Base-by-base conservation (phyloP, 2,113 vertebrate species). In the Mirza zaza region DNA sequence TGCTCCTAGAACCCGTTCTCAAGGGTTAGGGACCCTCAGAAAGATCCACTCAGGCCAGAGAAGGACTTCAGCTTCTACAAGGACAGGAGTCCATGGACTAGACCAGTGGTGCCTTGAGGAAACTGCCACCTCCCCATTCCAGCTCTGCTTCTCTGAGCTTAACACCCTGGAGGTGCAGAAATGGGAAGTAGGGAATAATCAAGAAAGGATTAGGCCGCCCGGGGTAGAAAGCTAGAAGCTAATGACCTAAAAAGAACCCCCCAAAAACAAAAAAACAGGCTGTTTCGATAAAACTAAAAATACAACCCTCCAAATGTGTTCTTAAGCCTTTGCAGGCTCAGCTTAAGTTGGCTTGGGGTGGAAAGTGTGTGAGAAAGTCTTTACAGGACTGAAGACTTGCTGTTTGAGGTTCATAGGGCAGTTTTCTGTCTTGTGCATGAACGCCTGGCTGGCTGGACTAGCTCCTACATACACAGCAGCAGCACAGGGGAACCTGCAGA, bases 241-340 rank as follows among this genome's bases (percentile, higher is more conserved):
- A 95, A 90, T 25, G 75, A 89, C 57, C 50, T 95, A 86, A 96
- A 94, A 57, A 57, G 52, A 57, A 57, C 55, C 13, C 50, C 17
- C 52, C 6, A 18, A 55, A 55, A 55, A 55, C 4, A 5, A 65
- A 45, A 39, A 42, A 86, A 91, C 23, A 67, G 17, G 20, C 79
- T 67, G 91, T 83, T 92, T 79, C 6, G 15, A 20, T 57, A 25
- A 45, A 91, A 45, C 42, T 13, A 73, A 59, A 63, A 94, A 71
- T 3, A 23, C 84, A 61, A 70, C 20, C 20, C 34, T 17, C 71
- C 6, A 45, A 12, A 65, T 23, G 6, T 12, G 36, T 68, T 68
- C 57, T 68, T 82, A 63, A 71, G 4, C 34, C 2, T 4, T 88
- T 70, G 20, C 63, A 34, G 36, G 27, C n/a, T 85, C 4, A 23